Evolutionary conservation across 2,797 vertebrate genomes (phyloP).

Genomic region (Xyrichtys novacula): DNA sequence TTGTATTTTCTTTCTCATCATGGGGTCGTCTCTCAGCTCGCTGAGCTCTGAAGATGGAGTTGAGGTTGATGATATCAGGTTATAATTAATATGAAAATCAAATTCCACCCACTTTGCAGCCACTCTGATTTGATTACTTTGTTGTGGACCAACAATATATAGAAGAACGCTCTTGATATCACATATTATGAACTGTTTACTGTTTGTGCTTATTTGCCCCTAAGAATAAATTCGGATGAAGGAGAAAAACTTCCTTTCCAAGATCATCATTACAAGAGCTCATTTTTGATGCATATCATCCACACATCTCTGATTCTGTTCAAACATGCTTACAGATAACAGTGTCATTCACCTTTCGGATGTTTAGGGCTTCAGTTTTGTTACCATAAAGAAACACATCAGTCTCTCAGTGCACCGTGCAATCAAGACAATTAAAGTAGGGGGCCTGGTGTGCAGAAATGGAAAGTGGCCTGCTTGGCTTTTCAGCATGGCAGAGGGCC

Average conservation of each 20-base stretch:
- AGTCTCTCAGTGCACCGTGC: slow-evolving; percentile 89
- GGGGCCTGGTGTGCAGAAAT: slow-evolving; percentile 79
- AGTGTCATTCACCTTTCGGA: slow-evolving; percentile 68
- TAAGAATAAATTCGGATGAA: slow-evolving; percentile 17
- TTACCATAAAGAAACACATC: slow-evolving; percentile 86
- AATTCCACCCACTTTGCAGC: slow-evolving; percentile 78
- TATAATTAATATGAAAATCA: slow-evolving; percentile 83
- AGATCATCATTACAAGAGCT: slow-evolving; percentile 3
- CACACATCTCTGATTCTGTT: neutral
- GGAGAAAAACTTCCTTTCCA: neutral
- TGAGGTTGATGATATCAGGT: slow-evolving; percentile 76
- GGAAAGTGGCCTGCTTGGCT: slow-evolving; percentile 77
- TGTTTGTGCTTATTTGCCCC: slow-evolving; percentile 15
- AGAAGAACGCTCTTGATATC: slow-evolving; percentile 35
- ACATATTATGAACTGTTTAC: slow-evolving; percentile 49
- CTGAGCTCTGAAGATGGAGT: slow-evolving; percentile 66
- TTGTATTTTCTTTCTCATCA: slow-evolving; percentile 79
- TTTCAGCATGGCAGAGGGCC: slow-evolving; percentile 41
- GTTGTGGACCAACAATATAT: slow-evolving; percentile 72
- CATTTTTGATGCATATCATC: slow-evolving; percentile 2
- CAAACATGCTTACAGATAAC: slow-evolving; percentile 4
- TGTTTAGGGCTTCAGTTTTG: slow-evolving; percentile 82
- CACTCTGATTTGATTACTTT: slow-evolving; percentile 75
- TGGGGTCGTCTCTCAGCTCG: slow-evolving; percentile 72
- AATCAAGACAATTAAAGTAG: slow-evolving; percentile 87